Percentiles rank a stretch among this genome's conserved stretches.
These are phyloP conservation scores for Dexiosoma caninum DNA, from an alignment of 2,888 invertebrate genomes.

Conservation along the genomic window DNA sequence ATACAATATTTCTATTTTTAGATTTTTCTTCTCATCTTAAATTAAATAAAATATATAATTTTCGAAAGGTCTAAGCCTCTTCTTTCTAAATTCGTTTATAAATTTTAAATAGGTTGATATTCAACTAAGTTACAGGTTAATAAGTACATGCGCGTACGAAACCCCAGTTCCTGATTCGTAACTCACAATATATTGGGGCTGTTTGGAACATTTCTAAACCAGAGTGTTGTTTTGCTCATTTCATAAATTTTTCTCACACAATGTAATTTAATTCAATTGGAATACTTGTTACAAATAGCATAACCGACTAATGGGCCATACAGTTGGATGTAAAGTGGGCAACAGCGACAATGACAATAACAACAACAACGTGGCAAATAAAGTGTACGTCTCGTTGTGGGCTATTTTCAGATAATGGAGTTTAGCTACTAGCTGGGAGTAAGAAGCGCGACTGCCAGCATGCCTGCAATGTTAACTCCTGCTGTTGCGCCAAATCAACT, in stretches of 20 bases:
- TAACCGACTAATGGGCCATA: background rate
- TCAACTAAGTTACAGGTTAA: no score
- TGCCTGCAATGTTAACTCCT: slow-evolving; percentile 38
- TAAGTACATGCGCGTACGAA: no score
- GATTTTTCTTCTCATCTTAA: no score
- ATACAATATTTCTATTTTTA: no score
- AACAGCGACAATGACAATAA: background rate
- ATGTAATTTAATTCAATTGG: background rate
- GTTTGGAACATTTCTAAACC: no score
- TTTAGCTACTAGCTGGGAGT: slow-evolving; percentile 73
- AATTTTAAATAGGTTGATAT: no score
- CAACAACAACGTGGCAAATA: slow-evolving; percentile 35
- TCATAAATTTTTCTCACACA: background rate
- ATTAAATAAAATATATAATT: no score
- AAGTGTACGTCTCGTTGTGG: slow-evolving; percentile 74
- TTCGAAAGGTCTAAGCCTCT: no score
- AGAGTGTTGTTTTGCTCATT: no score
- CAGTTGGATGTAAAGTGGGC: background rate
- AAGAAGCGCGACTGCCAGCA: slow-evolving; percentile 8
- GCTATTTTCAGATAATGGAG: slow-evolving; percentile 74
- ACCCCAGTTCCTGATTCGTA: no score
- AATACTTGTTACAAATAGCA: background rate
- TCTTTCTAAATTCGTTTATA: no score
- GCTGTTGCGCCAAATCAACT: slow-evolving; percentile 35
- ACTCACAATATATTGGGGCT: no score